Evolutionary conservation across 2,113 vertebrate species (phyloP), one percentile per base, ranked within the genome.

Genomic region (Lepisosteus oculatus): DNA sequence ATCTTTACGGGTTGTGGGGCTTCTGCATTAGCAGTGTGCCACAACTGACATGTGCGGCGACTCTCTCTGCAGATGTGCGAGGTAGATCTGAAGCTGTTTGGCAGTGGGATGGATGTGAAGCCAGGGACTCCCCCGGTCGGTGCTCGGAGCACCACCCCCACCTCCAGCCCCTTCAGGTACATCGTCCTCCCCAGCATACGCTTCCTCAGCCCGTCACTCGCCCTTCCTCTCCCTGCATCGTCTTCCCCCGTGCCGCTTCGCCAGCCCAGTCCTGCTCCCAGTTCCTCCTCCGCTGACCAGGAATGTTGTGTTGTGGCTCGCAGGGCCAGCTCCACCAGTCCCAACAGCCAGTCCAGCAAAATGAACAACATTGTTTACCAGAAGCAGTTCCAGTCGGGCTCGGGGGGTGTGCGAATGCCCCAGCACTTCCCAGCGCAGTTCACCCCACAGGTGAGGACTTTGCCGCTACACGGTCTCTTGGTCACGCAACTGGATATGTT

Each of bases 331-430:
- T 98, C 97, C 78, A 96, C 96, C n/a, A 98, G 97, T 85, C 97
- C 97, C 6, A 98, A 94, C 83, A 97, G 92, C 88, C 97, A 99
- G 86, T 95, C 95, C 82, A 95, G 95, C 89, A 99, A 99, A 88
- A 95, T 98, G 87, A 99, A 95, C 92, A 97, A 94, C 88, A 92
- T 98, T 86, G 88, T 99, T 43, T 99, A 99, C 91, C 97, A 98
- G 93, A 99, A 99, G 89, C 97, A 96, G 84, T 98, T 98, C 81
- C 96, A 93, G 83, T 91, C 94, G 72, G 92, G 92, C 76, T 90
- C 96, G 1, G 89, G 92, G 13, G 85, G 83, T 70, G 94, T 99
- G 85, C 93, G 97, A 70, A 95, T 99, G 91, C 82, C 95, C 0
- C 97, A 94, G 56, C 97, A 14, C 70, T 99, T 96, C 79, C 95